These are phyloP conservation scores for Norana najaformis DNA, from an alignment of 2,888 invertebrate genomes.

Conservation along the genomic window DNA sequence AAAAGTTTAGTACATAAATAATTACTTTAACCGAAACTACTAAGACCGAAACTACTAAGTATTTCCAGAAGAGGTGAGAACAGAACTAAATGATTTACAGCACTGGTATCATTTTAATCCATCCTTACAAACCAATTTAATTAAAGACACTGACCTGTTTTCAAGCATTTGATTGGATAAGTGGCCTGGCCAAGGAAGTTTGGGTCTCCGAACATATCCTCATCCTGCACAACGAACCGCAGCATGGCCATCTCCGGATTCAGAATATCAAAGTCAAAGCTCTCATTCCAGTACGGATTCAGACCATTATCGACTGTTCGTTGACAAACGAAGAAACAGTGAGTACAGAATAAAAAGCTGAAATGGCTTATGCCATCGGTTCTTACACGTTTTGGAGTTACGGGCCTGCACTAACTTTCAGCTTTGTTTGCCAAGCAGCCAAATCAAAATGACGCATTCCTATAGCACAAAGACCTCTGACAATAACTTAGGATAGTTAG, in stretches of 20 bases:
- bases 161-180: constrained; percentile 73
- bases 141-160: constrained; percentile 48
- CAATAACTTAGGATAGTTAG: too few species aligned
- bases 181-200: constrained; percentile 96
- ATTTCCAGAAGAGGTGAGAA: background rate
- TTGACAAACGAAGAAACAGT: constrained; percentile 33
- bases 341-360: background rate
- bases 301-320: constrained; percentile 72
- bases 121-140: too few species aligned
- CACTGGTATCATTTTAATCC: too few species aligned
- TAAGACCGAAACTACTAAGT: background rate
- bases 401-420: too few species aligned
- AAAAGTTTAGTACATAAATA: background rate
- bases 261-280: constrained; percentile 67
- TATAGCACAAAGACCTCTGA: too few species aligned
- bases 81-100: too few species aligned
- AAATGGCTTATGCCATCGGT: background rate
- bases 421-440: too few species aligned
- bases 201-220: constrained; percentile 95
- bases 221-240: constrained; percentile 69
- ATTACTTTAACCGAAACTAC: background rate
- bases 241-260: constrained; percentile 68
- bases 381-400: too few species aligned
- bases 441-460: too few species aligned
- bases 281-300: constrained; percentile 68